These are phyloP conservation scores for Drosophila quadrilineata DNA, from an alignment of 1,140 invertebrate genomes.

Conservation along the genomic window DNA sequence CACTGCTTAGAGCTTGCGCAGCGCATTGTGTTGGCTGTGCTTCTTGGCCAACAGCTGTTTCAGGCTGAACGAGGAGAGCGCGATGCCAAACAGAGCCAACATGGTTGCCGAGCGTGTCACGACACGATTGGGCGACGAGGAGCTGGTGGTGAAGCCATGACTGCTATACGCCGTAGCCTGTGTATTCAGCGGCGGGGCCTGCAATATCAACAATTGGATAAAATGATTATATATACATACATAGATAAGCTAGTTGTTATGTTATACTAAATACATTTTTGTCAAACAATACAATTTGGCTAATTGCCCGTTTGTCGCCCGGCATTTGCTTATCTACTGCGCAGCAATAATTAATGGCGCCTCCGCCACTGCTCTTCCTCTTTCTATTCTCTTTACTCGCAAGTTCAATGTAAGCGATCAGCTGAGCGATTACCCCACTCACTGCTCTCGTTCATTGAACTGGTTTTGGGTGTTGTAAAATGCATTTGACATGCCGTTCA, in stretches of 20 bases:
- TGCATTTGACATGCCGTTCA: slow-evolving; percentile 30
- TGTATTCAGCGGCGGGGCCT: slow-evolving; percentile 50
- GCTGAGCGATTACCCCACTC: slow-evolving; percentile 12
- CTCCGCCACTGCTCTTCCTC: too few species aligned
- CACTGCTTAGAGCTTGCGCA: slow-evolving; percentile 67
- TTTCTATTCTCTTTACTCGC: too few species aligned
- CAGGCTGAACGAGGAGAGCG: slow-evolving; percentile 84
- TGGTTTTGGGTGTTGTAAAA: slow-evolving; percentile 34
- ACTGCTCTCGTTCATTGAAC: slow-evolving; percentile 65
- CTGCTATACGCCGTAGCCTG: slow-evolving; percentile 58
- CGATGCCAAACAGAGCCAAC: slow-evolving; percentile 83
- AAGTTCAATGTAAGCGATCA: neutral
- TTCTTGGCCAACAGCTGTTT: slow-evolving; percentile 83
- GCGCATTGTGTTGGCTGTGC: slow-evolving; percentile 46
- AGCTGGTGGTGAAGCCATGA: slow-evolving; percentile 70
- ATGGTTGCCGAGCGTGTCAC: slow-evolving; percentile 83
- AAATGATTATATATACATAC: neutral
- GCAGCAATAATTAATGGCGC: slow-evolving; percentile 27
- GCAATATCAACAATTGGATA: slow-evolving; percentile 15
- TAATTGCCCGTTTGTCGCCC: slow-evolving; percentile 36
- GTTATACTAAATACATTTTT: too few species aligned
- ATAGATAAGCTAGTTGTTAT: too few species aligned
- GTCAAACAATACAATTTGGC: slow-evolving; percentile 58
- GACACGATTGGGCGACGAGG: slow-evolving; percentile 81
- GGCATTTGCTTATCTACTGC: slow-evolving; percentile 34